phyloP scores from a whole-genome alignment of 2,113 vertebrate species.

The Otis tarda region DNA sequence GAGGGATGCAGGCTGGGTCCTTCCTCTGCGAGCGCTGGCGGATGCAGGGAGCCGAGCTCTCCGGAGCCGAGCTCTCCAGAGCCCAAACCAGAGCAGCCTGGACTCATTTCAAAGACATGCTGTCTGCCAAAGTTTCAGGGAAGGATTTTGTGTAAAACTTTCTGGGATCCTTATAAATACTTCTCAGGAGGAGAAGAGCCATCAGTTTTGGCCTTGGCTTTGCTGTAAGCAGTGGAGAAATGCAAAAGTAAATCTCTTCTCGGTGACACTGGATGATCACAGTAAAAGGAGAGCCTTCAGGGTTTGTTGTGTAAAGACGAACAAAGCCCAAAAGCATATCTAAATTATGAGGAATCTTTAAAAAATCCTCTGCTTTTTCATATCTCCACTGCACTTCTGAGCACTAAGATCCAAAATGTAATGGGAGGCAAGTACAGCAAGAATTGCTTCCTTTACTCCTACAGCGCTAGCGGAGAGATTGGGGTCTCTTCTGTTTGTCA shows the following conservation, averaged over 20 bases:
- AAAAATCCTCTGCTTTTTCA: neutral
- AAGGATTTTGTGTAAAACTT: neutral
- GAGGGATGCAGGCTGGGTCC: accelerated
- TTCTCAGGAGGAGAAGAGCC: neutral
- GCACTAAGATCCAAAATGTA: neutral
- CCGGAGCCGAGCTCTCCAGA: neutral
- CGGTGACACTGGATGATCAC: neutral
- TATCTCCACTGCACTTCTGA: neutral
- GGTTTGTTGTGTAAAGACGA: neutral
- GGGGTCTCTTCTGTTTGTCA: neutral
- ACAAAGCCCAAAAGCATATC: neutral
- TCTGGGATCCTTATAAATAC: neutral
- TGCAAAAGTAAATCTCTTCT: neutral
- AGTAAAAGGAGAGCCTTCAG: neutral
- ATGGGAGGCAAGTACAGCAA: neutral
- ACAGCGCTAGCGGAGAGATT: neutral
- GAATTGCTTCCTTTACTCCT: neutral
- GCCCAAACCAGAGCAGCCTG: neutral
- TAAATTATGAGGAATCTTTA: neutral
- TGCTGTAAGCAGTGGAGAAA: neutral
- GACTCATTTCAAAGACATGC: neutral
- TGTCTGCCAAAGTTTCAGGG: neutral
- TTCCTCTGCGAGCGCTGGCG: neutral
- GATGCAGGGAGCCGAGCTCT: neutral
- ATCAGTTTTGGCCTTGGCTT: neutral